Evolutionary conservation across 2,113 vertebrate genomes (phyloP).

Genomic region (Anguilla rostrata): DNA sequence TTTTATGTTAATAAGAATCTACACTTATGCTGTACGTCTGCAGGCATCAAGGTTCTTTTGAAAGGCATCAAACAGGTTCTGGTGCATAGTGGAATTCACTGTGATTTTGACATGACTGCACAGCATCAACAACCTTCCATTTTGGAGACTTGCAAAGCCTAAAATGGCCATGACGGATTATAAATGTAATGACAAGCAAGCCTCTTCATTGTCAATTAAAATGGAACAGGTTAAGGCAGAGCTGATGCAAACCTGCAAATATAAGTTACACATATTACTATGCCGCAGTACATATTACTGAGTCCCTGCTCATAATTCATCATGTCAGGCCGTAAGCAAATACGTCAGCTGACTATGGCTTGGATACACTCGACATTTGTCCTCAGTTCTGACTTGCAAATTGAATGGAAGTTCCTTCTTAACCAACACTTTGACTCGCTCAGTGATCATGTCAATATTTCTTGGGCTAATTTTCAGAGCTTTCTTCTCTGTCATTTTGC

Average conservation of each 20-base stretch:
- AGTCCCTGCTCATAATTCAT: slow-evolving; percentile 2
- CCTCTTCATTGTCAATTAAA: slow-evolving; percentile 47
- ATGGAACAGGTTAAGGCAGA: slow-evolving; percentile 59
- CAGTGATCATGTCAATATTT: neutral
- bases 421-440: too few relatives aligned
- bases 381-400: neutral
- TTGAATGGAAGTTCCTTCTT: neutral
- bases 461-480: neutral
- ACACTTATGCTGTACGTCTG: slow-evolving; percentile 83
- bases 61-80: slow-evolving; percentile 90
- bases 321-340: slow-evolving; percentile 13
- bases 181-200: slow-evolving; percentile 57
- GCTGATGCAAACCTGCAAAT: slow-evolving; percentile 54
- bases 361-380: neutral
- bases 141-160: slow-evolving; percentile 25
- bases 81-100: slow-evolving; percentile 86
- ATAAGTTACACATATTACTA: slow-evolving; percentile 41
- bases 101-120: slow-evolving; percentile 65
- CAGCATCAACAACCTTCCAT: slow-evolving; percentile 59
- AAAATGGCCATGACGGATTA: slow-evolving; percentile 51
- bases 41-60: slow-evolving; percentile 87
- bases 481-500: neutral
- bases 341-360: neutral
- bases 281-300: slow-evolving; percentile 36
- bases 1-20: slow-evolving; percentile 59